Evolutionary conservation across 2,113 vertebrate species (phyloP).

Genomic region (Podarcis muralis): DNA sequence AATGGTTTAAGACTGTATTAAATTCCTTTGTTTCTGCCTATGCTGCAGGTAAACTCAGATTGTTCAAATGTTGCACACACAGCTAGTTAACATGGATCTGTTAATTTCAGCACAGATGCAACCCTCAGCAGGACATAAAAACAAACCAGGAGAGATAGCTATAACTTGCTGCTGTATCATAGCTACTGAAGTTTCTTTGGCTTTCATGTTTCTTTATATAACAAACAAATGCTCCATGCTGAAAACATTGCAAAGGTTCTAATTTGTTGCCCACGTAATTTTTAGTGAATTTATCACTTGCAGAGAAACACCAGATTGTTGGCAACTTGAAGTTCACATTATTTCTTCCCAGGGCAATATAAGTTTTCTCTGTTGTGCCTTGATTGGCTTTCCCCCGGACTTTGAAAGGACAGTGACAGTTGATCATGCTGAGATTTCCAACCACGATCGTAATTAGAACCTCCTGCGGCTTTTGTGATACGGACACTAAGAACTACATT

Average conservation of each 20-base stretch:
- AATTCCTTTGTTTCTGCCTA: constrained; percentile 56
- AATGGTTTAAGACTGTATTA: constrained; percentile 53
- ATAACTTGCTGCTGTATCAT: constrained; percentile 76
- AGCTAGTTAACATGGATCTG: constrained; percentile 75
- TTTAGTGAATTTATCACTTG: constrained; percentile 41
- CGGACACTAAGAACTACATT: neutral
- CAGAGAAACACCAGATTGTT: constrained; percentile 30
- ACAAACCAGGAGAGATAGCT: constrained; percentile 74
- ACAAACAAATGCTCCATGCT: constrained; percentile 68
- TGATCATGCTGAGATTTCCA: constrained; percentile 37
- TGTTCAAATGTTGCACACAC: constrained; percentile 61
- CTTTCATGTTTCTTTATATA: constrained; percentile 57
- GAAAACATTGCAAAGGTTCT: constrained; percentile 57
- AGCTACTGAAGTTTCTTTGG: constrained; percentile 70
- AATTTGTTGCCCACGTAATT: constrained; percentile 63
- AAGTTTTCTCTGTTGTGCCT: constrained; percentile 7
- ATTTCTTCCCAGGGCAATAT: neutral
- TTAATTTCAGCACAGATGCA: constrained; percentile 83
- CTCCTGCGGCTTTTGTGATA: accelerated
- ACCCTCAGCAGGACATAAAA: constrained; percentile 80
- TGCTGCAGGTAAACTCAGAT: constrained; percentile 48
- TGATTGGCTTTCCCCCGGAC: constrained; percentile 38
- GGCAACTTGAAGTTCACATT: constrained; percentile 32
- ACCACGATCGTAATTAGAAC: constrained; percentile 14
- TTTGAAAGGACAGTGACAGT: constrained; percentile 30